These are phyloP conservation scores for Tillus elongatus DNA, from an alignment of 2,888 invertebrate genomes.

Conservation along the genomic window DNA sequence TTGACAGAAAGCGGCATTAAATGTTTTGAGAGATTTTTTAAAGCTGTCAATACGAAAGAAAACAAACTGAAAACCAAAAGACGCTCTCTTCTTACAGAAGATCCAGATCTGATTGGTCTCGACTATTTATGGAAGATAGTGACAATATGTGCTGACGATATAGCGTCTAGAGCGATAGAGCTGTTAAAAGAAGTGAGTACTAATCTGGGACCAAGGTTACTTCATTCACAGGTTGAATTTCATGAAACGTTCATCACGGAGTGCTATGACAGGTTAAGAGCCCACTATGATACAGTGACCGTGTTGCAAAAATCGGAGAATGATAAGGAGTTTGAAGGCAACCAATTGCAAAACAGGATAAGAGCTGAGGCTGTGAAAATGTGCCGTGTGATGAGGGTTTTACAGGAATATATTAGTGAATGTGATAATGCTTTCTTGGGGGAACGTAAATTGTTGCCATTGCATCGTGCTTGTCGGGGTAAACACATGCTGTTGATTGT, in stretches of 20 bases:
- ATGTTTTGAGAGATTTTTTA: slow-evolving; percentile 81
- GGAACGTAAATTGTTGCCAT: slow-evolving; percentile 80
- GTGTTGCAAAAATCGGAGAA: slow-evolving; percentile 49
- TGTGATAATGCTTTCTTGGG: slow-evolving; percentile 84
- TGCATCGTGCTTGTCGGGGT: slow-evolving; percentile 82
- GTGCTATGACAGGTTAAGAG: slow-evolving; percentile 81
- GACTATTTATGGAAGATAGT: slow-evolving; percentile 88
- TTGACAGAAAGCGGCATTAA: slow-evolving; percentile 93
- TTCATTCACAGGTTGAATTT: slow-evolving; percentile 69
- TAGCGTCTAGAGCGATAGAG: slow-evolving; percentile 85
- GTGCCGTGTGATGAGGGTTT: slow-evolving; percentile 87
- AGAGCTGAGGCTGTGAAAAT: slow-evolving; percentile 70
- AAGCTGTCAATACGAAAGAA: slow-evolving; percentile 91
- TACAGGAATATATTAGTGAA: slow-evolving; percentile 91
- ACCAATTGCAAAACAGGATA: slow-evolving; percentile 44
- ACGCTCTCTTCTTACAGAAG: slow-evolving; percentile 79
- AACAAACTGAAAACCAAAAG: slow-evolving; percentile 82
- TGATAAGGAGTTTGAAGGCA: slow-evolving; percentile 42
- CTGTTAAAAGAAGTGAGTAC: slow-evolving; percentile 88
- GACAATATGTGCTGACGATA: slow-evolving; percentile 83
- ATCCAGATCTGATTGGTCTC: slow-evolving; percentile 88
- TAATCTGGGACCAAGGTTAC: slow-evolving; percentile 79
- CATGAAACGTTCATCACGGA: slow-evolving; percentile 88
- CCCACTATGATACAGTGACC: slow-evolving; percentile 75
- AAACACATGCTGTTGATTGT: slow-evolving; percentile 81